phyloP scores from a whole-genome alignment of 2,113 vertebrate species.

The Ifrita kowaldi region DNA sequence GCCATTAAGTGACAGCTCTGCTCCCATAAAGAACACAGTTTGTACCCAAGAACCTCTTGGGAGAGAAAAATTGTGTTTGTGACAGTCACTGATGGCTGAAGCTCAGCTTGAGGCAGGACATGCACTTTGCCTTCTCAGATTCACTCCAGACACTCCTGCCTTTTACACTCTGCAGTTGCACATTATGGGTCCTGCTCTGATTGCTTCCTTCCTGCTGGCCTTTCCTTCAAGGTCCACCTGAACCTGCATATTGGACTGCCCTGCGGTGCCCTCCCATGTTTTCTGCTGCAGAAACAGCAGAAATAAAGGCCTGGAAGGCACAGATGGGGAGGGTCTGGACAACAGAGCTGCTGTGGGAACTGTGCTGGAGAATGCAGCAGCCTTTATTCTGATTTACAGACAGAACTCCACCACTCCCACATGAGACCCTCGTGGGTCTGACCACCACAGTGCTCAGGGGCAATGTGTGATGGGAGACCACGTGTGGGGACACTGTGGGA shows the following conservation, averaged over 20 bases:
- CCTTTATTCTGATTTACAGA: neutral
- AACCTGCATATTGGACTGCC: neutral
- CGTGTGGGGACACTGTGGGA: fast-evolving
- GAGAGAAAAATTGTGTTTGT: neutral
- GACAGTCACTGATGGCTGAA: neutral
- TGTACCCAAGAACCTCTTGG: neutral
- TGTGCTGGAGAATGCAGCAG: neutral
- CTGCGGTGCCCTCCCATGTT: neutral
- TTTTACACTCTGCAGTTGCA: neutral
- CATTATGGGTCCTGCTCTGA: neutral
- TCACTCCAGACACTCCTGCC: neutral
- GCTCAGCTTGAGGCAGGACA: neutral
- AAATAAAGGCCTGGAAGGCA: neutral
- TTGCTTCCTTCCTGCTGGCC: neutral
- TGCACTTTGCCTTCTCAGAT: neutral
- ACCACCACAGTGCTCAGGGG: neutral
- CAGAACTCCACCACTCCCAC: neutral
- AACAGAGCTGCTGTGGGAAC: neutral
- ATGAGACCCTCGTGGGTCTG: fast-evolving
- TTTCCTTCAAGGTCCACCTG: neutral
- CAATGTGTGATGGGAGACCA: fast-evolving
- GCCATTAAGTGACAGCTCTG: neutral
- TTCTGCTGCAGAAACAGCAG: neutral
- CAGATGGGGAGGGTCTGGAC: fast-evolving
- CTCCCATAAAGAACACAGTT: neutral